Evolutionary conservation across 2,888 invertebrate genomes (phyloP), one percentile per base, ranked within the genome.

Genomic region (Nephrotoma guestfalica): DNA sequence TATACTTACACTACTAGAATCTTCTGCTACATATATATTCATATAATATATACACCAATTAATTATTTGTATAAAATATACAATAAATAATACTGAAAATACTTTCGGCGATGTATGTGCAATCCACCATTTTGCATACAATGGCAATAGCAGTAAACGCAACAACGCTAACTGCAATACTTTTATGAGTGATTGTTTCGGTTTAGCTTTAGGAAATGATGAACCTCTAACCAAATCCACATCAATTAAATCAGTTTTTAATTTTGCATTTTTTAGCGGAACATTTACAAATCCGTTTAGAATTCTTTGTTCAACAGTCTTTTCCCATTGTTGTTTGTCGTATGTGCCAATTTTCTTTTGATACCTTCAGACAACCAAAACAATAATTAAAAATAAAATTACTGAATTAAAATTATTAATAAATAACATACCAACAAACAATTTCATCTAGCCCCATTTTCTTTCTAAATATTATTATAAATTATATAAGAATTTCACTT

Each of bases 251-350:
- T 98, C 98, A 15, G 97, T 96, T 91, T 97, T 97, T 11, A 97
- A 93, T 90, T 95, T 96, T 30, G 96, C 94, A 87, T 94, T 95
- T 91, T 96, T 95, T 90, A 95, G 94, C 83, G 96, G 95, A 87
- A 96, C 94, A 91, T 97, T 96, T 87, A 95, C 95, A 86, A 97
- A 94, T 88, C 97, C 97, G 92, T 96, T 95, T 86, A 97, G 93
- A 89, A 98, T 97, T 89, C 96, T 95, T 91, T 97, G 96, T 90
- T 99, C 98, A 88, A 98, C 96, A 89, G 97, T 97, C 89, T 96
- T 97, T 91, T 99, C 99, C 98, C 98, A 99, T 94, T 96, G 95
- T 90, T 98, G 97, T 91, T 98, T 98, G 92, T 99, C 98, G 92
- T 98, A 98, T 41, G 97, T 96, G 90, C 98, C 98, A 92, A 99